Evolutionary conservation across 2,888 invertebrate species (phyloP).

Genomic region (Drosophila percnosoma): DNA sequence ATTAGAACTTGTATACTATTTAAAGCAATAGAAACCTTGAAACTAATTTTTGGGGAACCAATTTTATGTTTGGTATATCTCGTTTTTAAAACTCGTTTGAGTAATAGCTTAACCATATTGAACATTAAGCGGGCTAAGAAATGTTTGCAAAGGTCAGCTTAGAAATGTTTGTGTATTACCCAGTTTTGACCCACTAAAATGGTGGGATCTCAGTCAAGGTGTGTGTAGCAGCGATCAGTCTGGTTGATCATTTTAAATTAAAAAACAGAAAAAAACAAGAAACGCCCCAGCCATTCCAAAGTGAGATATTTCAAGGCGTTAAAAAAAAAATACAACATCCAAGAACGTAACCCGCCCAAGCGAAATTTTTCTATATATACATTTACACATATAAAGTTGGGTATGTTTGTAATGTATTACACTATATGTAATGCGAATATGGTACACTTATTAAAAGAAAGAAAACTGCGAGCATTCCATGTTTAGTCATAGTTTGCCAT

Average conservation of each 20-base stretch:
- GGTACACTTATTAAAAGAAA: conserved; percentile 25
- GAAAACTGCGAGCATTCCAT: conserved; percentile 37
- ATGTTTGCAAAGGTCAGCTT: conserved; percentile 8
- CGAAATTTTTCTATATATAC: conserved; percentile 51
- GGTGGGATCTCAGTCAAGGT: conserved; percentile 3
- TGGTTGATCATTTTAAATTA: conserved; percentile 15
- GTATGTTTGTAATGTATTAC: conserved; percentile 17
- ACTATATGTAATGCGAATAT: conserved; percentile 21
- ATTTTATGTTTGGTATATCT: neutral
- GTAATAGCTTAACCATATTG: neutral
- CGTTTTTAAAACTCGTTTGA: neutral
- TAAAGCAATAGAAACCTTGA: neutral
- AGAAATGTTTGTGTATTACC: conserved; percentile 10
- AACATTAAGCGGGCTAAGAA: neutral
- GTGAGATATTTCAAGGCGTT: conserved; percentile 29
- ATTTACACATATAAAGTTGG: conserved; percentile 9
- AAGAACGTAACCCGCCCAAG: conserved; percentile 63
- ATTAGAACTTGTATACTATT: neutral
- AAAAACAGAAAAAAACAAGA: neutral
- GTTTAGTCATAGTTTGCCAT: conserved; percentile 37
- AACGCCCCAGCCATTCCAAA: conserved; percentile 47
- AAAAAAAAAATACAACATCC: neutral
- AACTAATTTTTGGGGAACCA: neutral
- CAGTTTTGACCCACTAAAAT: conserved; percentile 14
- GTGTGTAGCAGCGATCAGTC: conserved; percentile 9